Evolutionary conservation across 2,113 vertebrate species (phyloP), one percentile per base, ranked within the genome.

Genomic region (Menidia beryllina): DNA sequence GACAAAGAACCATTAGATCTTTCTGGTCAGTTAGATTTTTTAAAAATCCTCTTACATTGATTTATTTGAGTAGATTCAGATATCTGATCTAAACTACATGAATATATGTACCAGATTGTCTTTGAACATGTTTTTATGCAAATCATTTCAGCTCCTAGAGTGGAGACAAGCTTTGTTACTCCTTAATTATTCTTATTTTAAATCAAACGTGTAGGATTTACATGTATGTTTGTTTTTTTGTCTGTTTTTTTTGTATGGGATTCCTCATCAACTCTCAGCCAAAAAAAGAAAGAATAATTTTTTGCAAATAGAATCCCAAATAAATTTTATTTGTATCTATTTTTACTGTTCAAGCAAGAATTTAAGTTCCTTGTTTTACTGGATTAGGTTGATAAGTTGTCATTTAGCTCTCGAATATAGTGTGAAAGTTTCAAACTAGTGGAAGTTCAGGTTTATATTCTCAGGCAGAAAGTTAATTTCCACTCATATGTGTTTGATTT

Each of bases 401-500:
- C 21, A 20, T 21, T 51, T 56, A 15, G 9, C 13, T 10, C 23
- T 14, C 3, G 39, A 17, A 24, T 8, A 34, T 34, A 25, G 57
- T 26, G 23, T 21, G n/a, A 12, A 55, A 13, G 23, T 68, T 68
- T 65, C 6, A 20, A 41, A 43, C 19, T 7, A 41, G 13, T 74
- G 20, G 20, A 49, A 41, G 25, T 67, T 66, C 45, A 38, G 27
- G 61, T 21, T 41, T 23, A 25, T 1, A 34, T 65, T 66, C 41
- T n/a, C 41, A 19, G 17, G 30, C 30, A 34, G 30, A 34, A 34
- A 34, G 30, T 34, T n/a, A 34, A 34, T 34, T 34, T 34, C 5
- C 30, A 34, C 30, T 34, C 30, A 34, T 34, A 6, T 34, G 30
- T 34, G 30, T 34, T 8, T 5, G 7, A 34, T 34, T 34, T 34